Conservation (phyloP, 2,888 invertebrate genomes). For the Torymus auratus region DNA sequence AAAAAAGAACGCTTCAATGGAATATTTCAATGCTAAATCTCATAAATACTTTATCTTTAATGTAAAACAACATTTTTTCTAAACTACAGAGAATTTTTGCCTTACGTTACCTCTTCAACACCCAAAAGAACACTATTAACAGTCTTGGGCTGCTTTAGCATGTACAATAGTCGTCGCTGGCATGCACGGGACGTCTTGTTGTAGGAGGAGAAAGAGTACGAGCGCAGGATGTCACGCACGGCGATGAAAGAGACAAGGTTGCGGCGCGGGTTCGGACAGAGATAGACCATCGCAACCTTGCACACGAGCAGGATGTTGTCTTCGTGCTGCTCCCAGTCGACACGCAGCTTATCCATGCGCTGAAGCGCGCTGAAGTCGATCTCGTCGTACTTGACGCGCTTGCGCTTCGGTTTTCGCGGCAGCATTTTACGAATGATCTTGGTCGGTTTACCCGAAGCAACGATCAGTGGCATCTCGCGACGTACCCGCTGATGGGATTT, state of each 20-base stretch:
- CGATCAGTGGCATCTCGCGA: too few relatives aligned
- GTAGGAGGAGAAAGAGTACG: slow-evolving; percentile 76
- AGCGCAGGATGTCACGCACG: slow-evolving; percentile 80
- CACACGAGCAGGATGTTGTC: slow-evolving; percentile 84
- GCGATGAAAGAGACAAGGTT: slow-evolving; percentile 76
- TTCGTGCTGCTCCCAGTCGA: slow-evolving; percentile 83
- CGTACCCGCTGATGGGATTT: too few relatives aligned
- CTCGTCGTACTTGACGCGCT: slow-evolving; percentile 79
- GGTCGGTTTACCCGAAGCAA: slow-evolving; percentile 48
- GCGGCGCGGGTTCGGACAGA: slow-evolving; percentile 75
- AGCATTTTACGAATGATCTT: slow-evolving; percentile 65
- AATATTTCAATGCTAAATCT: too few relatives aligned
- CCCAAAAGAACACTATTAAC: slow-evolving; percentile 80
- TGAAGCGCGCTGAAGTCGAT: slow-evolving; percentile 82
- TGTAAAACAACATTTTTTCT: too few relatives aligned
- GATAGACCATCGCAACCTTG: slow-evolving; percentile 81
- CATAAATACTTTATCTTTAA: too few relatives aligned
- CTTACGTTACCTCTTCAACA: slow-evolving; percentile 79
- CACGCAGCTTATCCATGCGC: slow-evolving; percentile 80
- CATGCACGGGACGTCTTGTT: slow-evolving; percentile 86
- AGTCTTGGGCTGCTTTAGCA: slow-evolving; percentile 80
- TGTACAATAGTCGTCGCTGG: slow-evolving; percentile 81
- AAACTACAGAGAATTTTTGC: slow-evolving; percentile 66
- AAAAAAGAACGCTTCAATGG: too few relatives aligned
- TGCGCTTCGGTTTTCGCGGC: slow-evolving; percentile 65